Percentiles rank a stretch among this genome's conserved stretches.
These are phyloP conservation scores for Agrotis segetum DNA, from an alignment of 2,888 invertebrate species.

Conservation along the genomic window DNA sequence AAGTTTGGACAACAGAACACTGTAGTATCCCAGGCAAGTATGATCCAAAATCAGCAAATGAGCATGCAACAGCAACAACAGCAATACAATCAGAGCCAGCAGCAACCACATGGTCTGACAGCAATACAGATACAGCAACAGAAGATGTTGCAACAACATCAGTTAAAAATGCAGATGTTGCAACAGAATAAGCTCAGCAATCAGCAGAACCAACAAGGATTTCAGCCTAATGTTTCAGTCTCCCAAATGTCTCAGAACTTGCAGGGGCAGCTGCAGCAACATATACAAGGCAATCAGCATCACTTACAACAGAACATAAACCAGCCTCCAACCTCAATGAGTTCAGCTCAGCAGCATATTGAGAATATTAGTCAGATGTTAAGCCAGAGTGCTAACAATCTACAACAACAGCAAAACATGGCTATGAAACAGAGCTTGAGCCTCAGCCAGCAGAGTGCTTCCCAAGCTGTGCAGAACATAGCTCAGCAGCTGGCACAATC, in stretches of 20 bases:
- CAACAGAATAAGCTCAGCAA: conserved; percentile 79
- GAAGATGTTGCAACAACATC: conserved; percentile 91
- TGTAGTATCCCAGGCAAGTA: conserved; percentile 79
- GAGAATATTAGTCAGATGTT: conserved; percentile 92
- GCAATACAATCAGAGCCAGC: conserved; percentile 65
- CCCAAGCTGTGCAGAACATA: conserved; percentile 87
- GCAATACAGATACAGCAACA: conserved; percentile 90
- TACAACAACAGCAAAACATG: conserved; percentile 87
- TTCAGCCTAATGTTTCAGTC: conserved; percentile 84
- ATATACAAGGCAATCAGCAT: conserved; percentile 83
- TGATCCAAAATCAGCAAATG: conserved; percentile 81
- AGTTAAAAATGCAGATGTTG: conserved; percentile 89
- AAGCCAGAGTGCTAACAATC: conserved; percentile 87
- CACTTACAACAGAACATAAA: conserved; percentile 85
- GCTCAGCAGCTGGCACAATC: conserved; percentile 87
- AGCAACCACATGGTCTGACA: conserved; percentile 85
- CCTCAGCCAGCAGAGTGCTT: conserved; percentile 84
- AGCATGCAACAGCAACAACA: conserved; percentile 81
- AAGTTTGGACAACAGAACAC: conserved; percentile 85
- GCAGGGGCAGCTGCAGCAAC: conserved; percentile 84
- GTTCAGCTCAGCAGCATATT: conserved; percentile 92
- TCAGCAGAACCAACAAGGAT: conserved; percentile 81
- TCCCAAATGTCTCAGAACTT: conserved; percentile 86
- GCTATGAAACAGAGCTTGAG: conserved; percentile 86
- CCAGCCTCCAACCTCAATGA: conserved; percentile 87